Evolutionary conservation across 2,888 invertebrate species (phyloP), one percentile per base, ranked within the genome.

Genomic region (Caenorhabditis doughertyi): DNA sequence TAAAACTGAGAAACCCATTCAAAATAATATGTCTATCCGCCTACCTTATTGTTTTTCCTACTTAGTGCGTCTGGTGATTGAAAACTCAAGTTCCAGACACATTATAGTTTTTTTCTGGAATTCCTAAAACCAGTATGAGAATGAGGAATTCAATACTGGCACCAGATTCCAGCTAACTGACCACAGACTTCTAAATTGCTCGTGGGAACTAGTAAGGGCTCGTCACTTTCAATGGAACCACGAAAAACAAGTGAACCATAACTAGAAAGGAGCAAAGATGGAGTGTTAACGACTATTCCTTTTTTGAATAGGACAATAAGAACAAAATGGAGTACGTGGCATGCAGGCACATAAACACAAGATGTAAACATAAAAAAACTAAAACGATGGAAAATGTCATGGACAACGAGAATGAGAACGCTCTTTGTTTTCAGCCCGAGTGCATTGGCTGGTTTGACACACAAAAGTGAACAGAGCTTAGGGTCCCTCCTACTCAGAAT

Each of bases 201-300:
- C 56, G 70, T 70, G 70, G 18, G 62, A 73, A 62, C 60, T 16
- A 29, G 62, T 44, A 21, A 29, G 27, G 2, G 39, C 53, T 53
- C 53, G 67, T 18, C 27, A 47, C 29, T 32, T 51, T 65, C 32
- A 1, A 3, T 23, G 32, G 55, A 32, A 32, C 44, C 42, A 21
- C 55, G 27, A 68, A 39, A 56, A 70, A 56, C 70, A 56, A 70
- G 21, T 32, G 42, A 44, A 56, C 70, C 70, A 56, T 55, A 56
- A 55, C 56, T 44, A 42, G 55, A 44, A 27, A 32, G 16, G 23
- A n/a, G 23, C 32, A 18, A 49, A 71, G 35, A 71, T 47, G 42
- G 49, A 71, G 35, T 21, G 58, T 58, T 58, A 49, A 32, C 18
- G 55, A 27, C 53, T 53, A 53, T 53, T 35, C 35, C 51, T 51